These are phyloP conservation scores for Lasioglossum albipes DNA, from an alignment of 1,140 invertebrate species.

Conservation along the genomic window DNA sequence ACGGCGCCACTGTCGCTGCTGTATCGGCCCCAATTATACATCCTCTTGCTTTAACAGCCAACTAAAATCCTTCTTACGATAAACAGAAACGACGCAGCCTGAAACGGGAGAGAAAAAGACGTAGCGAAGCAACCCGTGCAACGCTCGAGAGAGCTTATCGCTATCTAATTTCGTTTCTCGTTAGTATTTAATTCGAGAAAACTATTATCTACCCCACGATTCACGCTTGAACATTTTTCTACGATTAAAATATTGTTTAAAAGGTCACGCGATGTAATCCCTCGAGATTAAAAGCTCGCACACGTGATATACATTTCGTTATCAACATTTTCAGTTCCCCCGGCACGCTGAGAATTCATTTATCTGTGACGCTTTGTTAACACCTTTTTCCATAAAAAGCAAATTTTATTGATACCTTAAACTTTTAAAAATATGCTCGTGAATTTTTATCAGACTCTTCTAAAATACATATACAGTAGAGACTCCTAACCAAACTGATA, in stretches of 20 bases:
- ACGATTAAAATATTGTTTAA: neutral
- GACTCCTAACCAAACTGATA: no score
- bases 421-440: no score
- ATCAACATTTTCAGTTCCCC: no score
- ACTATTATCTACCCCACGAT: neutral
- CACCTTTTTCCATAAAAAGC: no score
- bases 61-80: conserved; percentile 15
- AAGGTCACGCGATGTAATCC: no score
- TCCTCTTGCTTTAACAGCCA: neutral
- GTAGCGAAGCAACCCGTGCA: neutral
- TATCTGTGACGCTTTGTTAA: no score
- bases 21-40: conserved; percentile 19
- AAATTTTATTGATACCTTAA: no score
- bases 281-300: no score
- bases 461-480: no score
- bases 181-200: neutral
- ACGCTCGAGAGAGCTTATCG: neutral
- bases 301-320: no score
- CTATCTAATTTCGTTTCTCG: neutral
- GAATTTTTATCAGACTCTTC: no score
- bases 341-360: no score
- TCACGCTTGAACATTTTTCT: neutral
- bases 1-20: neutral
- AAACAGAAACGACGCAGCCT: neutral
- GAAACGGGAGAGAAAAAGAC: neutral